Conservation (phyloP, 1,140 invertebrate genomes). For the Ceratina japonica region DNA sequence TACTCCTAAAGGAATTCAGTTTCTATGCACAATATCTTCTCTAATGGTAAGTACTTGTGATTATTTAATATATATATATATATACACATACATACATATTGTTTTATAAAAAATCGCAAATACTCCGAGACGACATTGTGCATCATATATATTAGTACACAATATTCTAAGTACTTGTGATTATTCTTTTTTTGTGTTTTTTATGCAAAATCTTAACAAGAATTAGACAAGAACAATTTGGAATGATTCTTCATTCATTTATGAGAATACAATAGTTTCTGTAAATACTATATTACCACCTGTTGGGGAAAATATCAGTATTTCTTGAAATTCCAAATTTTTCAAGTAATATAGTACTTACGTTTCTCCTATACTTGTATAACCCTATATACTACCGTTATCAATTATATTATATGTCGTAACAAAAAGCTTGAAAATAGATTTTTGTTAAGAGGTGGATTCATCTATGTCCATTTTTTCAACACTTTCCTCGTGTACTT, state of each 20-base stretch:
- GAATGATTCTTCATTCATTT: conserved; percentile 43
- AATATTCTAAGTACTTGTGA: conserved; percentile 33
- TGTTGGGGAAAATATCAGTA: not conserved
- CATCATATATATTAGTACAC: not conserved
- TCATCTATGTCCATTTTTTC: conserved; percentile 67
- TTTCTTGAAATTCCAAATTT: not conserved
- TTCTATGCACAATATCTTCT: too few relatives aligned
- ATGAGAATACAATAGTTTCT: conserved; percentile 22
- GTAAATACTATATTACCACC: conserved; percentile 40
- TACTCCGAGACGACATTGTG: too few relatives aligned
- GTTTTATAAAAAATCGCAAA: too few relatives aligned
- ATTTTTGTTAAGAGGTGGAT: conserved; percentile 17
- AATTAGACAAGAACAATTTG: conserved; percentile 49
- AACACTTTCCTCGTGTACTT: conserved; percentile 37
- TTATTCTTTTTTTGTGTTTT: conserved; percentile 32
- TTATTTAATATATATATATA: too few relatives aligned
- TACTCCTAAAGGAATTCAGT: conserved; percentile 3
- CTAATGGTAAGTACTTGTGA: too few relatives aligned
- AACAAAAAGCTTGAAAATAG: conserved; percentile 27
- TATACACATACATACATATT: too few relatives aligned
- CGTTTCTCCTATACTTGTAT: conserved; percentile 1
- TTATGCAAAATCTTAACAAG: conserved; percentile 28
- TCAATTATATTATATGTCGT: not conserved
- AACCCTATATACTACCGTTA: not conserved
- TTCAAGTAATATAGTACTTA: conserved; percentile 37